Percentiles rank a stretch among this genome's conserved stretches.
These are phyloP conservation scores for Lithophane socia DNA, from an alignment of 2,888 invertebrate species.

Conservation along the genomic window DNA sequence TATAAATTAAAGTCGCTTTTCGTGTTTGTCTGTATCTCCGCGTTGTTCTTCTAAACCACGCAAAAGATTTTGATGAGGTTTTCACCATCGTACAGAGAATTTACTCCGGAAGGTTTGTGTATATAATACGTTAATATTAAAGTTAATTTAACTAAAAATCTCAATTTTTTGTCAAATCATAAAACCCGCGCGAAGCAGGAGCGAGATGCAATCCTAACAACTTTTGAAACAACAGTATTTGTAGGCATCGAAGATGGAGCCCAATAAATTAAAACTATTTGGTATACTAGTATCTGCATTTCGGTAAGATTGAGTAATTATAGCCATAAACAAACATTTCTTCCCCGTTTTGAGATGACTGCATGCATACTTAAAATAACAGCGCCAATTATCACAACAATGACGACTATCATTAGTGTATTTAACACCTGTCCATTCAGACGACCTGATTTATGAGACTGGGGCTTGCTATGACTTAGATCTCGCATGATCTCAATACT, in stretches of 20 bases:
- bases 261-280: background rate
- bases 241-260: background rate
- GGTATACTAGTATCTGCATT: background rate
- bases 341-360: background rate
- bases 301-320: background rate
- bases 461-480: background rate
- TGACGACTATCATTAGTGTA: slow-evolving; percentile 6
- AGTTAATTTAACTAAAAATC: too few relatives aligned
- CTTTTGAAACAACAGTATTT: background rate
- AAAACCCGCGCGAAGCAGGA: too few relatives aligned
- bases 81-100: too few relatives aligned
- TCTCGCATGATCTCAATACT: background rate
- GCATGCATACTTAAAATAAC: background rate
- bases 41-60: too few relatives aligned
- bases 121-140: too few relatives aligned
- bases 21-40: too few relatives aligned
- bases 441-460: slow-evolving; percentile 8
- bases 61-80: too few relatives aligned
- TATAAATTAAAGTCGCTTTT: too few relatives aligned
- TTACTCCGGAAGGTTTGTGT: too few relatives aligned
- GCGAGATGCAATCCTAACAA: background rate
- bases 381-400: slow-evolving; percentile 9
- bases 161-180: too few relatives aligned
- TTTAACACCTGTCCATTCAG: slow-evolving; percentile 15
- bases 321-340: background rate